Evolutionary conservation across 2,888 invertebrate genomes (phyloP).

Genomic region (Apoda limacodes): DNA sequence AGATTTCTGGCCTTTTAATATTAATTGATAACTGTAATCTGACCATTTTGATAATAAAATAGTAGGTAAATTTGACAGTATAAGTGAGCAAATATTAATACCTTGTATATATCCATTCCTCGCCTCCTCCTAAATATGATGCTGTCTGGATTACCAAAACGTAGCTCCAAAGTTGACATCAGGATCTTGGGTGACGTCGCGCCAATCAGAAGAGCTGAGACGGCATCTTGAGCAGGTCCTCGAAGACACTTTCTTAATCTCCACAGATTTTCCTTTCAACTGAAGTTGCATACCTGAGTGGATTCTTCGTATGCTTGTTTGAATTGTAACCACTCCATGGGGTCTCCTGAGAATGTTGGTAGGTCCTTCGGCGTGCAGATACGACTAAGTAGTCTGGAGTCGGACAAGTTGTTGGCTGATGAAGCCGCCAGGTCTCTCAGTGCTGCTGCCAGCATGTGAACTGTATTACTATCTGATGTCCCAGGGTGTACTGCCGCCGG

Average conservation of each 20-base stretch:
- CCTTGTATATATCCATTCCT: constrained; percentile 15
- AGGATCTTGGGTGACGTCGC: no score
- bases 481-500: no score
- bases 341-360: constrained; percentile 15
- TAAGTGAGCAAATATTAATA: constrained; percentile 8
- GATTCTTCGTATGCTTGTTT: no score
- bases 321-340: constrained; percentile 20
- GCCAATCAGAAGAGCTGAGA: no score
- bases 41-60: constrained; percentile 20
- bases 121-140: constrained; percentile 15
- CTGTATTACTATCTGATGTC: no score
- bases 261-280: no score
- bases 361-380: constrained; percentile 12
- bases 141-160: no score
- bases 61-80: constrained; percentile 18
- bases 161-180: no score
- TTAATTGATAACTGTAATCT: constrained; percentile 20
- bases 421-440: constrained; percentile 12
- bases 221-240: constrained; percentile 15
- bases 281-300: no score
- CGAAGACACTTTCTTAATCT: constrained; percentile 17
- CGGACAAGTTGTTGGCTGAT: not conserved
- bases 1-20: constrained; percentile 9
- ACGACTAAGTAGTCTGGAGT: constrained; percentile 8
- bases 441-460: constrained; percentile 13